Percentiles rank a stretch among this genome's conserved stretches.
Evolutionary conservation across 2,888 invertebrate genomes (phyloP).

Genomic region (Neoascia interrupta): DNA sequence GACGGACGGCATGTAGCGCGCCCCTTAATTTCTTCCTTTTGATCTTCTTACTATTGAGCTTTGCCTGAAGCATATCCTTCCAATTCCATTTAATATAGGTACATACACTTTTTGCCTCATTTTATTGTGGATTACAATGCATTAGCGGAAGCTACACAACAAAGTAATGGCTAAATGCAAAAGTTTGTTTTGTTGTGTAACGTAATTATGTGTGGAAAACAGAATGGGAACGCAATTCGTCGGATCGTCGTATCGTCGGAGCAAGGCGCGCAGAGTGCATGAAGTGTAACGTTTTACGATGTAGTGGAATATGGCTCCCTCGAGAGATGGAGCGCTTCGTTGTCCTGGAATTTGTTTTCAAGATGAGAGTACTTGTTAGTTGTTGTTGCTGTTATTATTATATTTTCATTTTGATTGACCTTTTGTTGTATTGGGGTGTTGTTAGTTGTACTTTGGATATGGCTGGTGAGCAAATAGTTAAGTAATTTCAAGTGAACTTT

Average conservation of each 20-base stretch:
- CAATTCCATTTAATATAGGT: conserved; percentile 44
- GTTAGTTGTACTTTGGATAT: no score
- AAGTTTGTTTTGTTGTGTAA: conserved; percentile 41
- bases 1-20: neutral
- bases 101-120: conserved; percentile 22
- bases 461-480: neutral
- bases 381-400: no score
- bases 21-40: conserved; percentile 34
- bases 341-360: conserved; percentile 25
- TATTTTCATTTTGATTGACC: conserved; percentile 49
- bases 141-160: conserved; percentile 28
- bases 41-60: conserved; percentile 37
- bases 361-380: conserved; percentile 19
- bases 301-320: conserved; percentile 34
- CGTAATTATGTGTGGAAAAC: conserved; percentile 24
- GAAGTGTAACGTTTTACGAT: conserved; percentile 59
- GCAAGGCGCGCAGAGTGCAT: conserved; percentile 28
- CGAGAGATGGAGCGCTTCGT: conserved; percentile 28
- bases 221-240: conserved; percentile 30
- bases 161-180: conserved; percentile 28
- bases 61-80: conserved; percentile 27
- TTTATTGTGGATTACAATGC: conserved; percentile 62
- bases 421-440: conserved; percentile 22
- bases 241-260: neutral
- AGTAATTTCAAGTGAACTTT: neutral